Base-by-base conservation (phyloP, 2,888 invertebrate species). In the Microctonus aethiopoides region DNA sequence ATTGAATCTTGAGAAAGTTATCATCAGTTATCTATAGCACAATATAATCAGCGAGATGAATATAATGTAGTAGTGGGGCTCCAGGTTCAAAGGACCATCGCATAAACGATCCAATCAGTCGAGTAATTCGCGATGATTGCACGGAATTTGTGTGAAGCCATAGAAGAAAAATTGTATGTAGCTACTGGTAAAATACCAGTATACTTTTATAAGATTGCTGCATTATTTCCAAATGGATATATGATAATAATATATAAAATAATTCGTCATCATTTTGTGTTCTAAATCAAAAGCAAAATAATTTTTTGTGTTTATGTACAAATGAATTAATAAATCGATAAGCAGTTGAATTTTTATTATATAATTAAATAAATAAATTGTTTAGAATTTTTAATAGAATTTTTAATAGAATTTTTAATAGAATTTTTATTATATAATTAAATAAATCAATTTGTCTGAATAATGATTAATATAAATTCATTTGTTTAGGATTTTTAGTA, bases 101-200 rank as follows among this genome's bases (percentile, higher is more conserved):
- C 83, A 82, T 86, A 86, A 86, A 84, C 86, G 86, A 85, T 85
- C 86, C 86, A 86, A 86, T 86, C 86, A 84, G 81, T 83, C 85
- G 82, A 79, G 83, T 85, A 85, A 86, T 86, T 86, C 83, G 81
- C 80, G 77, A 77, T 84, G 84, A 85, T 85, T 86, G 85, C 84
- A 80, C 77, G 80, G 83, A 82, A 83, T 84, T 82, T 80, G 79
- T 68, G 73, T n/a, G n/a, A 77, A 77, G 77, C 78, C 78, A 79
- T 79, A 80, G 78, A 74, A 73, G 68, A 32, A n/a, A n/a, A n/a
- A n/a, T n/a, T 63, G 60, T 62, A 34, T 66, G 52, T 64, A 39
- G 84, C 84, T 84, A 84, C 84, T 80, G 84, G 46, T 46, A 20
- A 16, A 46, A 46, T 16, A 16, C 46, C 46, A 46, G 16, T 46